phyloP scores from a whole-genome alignment of 2,888 invertebrate species.

The Aleiodes alternator region DNA sequence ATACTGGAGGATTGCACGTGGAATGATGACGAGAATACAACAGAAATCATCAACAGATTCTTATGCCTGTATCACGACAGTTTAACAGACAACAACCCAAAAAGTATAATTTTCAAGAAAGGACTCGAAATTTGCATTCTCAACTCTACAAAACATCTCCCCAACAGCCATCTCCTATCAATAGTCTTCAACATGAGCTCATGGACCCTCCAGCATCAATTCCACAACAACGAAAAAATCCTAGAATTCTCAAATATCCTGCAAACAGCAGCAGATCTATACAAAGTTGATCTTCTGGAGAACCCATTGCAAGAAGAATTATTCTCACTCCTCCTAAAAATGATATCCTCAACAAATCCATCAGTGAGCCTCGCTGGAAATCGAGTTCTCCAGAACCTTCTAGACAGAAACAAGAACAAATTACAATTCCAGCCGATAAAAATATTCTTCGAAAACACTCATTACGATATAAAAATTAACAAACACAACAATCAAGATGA shows the following conservation, averaged over 20 bases:
- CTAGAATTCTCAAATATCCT: constrained; percentile 78
- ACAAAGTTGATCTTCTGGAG: constrained; percentile 73
- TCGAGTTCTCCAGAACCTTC: constrained; percentile 77
- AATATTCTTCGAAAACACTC: constrained; percentile 75
- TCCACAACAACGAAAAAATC: constrained; percentile 74
- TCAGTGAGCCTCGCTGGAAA: constrained; percentile 78
- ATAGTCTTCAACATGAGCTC: constrained; percentile 77
- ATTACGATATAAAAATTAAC: constrained; percentile 75
- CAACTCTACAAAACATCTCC: constrained; percentile 76
- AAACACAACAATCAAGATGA: constrained; percentile 76
- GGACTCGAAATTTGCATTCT: constrained; percentile 79
- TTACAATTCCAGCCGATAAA: constrained; percentile 76
- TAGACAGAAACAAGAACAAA: constrained; percentile 78
- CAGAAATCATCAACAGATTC: constrained; percentile 75
- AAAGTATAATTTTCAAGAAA: constrained; percentile 68
- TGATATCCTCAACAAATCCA: constrained; percentile 76
- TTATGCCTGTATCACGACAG: constrained; percentile 76
- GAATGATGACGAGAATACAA: constrained; percentile 74
- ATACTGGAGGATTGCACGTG: constrained; percentile 76
- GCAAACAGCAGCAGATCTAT: constrained; percentile 77
- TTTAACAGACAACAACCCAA: constrained; percentile 36
- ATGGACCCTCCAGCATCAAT: constrained; percentile 76
- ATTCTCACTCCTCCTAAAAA: constrained; percentile 75
- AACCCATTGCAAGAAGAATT: constrained; percentile 76
- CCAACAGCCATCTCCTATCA: constrained; percentile 75